Conservation (phyloP, 2,797 vertebrate genomes). For the Vireo griseus region DNA sequence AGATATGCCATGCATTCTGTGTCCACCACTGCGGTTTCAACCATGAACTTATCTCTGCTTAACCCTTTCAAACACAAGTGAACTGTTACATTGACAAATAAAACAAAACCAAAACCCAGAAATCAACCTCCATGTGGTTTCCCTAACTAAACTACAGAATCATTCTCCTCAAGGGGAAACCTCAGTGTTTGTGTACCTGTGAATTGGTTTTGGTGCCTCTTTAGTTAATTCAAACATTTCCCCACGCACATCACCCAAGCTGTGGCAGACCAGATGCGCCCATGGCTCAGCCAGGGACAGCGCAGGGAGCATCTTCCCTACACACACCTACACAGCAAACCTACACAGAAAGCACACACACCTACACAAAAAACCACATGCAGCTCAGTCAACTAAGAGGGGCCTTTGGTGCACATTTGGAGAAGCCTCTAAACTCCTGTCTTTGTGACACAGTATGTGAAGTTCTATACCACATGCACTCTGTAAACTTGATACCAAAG, state of each 20-base stretch:
- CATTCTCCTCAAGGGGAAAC: background rate
- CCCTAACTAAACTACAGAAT: background rate
- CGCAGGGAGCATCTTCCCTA: fast-evolving
- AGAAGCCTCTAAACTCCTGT: background rate
- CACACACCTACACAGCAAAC: too few relatives aligned
- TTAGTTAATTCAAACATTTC: background rate
- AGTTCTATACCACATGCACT: background rate
- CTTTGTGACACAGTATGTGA: background rate
- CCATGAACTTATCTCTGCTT: background rate
- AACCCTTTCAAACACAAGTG: background rate
- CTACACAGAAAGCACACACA: too few relatives aligned
- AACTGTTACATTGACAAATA: background rate
- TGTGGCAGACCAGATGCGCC: background rate
- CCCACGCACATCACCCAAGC: background rate
- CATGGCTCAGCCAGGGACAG: background rate
- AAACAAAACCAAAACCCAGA: background rate
- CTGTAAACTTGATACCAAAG: background rate
- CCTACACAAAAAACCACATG: background rate
- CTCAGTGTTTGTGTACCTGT: background rate
- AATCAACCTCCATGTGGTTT: background rate
- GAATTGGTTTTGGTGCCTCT: background rate
- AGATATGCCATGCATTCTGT: background rate
- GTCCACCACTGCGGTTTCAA: background rate
- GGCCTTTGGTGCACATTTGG: background rate
- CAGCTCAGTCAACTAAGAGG: background rate